phyloP scores from a whole-genome alignment of 64 coral and sea anemone genomes.

The Pocillopora damicornis region DNA sequence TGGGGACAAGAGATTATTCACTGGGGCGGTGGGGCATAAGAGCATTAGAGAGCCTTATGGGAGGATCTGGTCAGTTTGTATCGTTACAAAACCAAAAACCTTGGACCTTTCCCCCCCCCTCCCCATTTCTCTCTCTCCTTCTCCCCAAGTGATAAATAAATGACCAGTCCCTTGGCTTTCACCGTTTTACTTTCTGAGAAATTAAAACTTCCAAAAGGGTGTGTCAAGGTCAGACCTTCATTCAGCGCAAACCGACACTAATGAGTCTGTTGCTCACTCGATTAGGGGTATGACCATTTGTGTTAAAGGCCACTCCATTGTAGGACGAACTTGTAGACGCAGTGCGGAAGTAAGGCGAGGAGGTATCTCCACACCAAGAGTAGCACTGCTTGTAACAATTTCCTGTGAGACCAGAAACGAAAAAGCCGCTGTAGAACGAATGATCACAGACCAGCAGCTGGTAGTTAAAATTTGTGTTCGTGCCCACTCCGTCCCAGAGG shows the following conservation, averaged over 20 bases:
- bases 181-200: too few species aligned
- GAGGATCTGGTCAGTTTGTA: too few species aligned
- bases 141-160: too few species aligned
- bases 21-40: too few species aligned
- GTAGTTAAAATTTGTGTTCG: background rate
- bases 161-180: too few species aligned
- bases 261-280: conserved; percentile 2
- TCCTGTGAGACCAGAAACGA: conserved; percentile 8
- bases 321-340: background rate
- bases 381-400: conserved; percentile 4
- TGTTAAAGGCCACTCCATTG: conserved; percentile 37
- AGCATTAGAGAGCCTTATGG: too few species aligned
- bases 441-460: conserved; percentile 28
- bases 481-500: conserved; percentile 14
- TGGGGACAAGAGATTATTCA: too few species aligned
- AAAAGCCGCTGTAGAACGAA: conserved; percentile 9
- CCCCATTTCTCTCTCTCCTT: too few species aligned
- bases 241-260: conserved; percentile 39
- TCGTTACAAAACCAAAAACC: too few species aligned
- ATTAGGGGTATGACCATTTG: conserved; percentile 13
- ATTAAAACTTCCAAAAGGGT: too few species aligned
- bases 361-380: background rate
- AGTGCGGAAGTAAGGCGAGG: conserved; percentile 28
- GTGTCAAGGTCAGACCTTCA: too few species aligned
- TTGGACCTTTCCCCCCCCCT: too few species aligned